Base-by-base conservation (phyloP, 2,888 invertebrate genomes). In the Lasius platythorax region DNA sequence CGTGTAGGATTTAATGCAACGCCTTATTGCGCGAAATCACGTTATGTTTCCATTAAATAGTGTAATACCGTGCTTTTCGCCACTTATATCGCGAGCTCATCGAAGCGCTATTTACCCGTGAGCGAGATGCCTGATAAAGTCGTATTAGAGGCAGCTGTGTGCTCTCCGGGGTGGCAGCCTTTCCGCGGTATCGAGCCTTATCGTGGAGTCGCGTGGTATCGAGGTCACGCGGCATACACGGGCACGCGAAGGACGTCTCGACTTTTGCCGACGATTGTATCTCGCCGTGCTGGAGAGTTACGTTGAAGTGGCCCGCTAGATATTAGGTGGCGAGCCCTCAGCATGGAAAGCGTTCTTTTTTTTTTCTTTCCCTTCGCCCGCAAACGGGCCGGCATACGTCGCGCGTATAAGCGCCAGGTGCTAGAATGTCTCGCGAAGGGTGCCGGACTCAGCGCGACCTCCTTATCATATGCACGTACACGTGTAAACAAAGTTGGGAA, bases 361-460 rank as follows among this genome's bases (percentile, higher is more conserved):
- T 30, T 61, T 28, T 63, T n/a, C 56, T 40, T 87, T 64, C 68
- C 61, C 64, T 81, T 61, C 40, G 12, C 23, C 1, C 23, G 58
- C n/a, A 11, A 63, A 40, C 37, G 53, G n/a, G 53, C 30, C 66
- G 28, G n/a, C 37, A 12, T 30, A 70, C 64, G 30, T 61, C 63
- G 68, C 87, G 87, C 87, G 88, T 88, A 88, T 89, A 89, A 88
- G 81, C 76, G 82, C 85, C 85, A 87, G 89, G 86, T 88, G 86
- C 85, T 91, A 87, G 89, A 86, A 82, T 53, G 78, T 81, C 68
- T 76, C 63, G 67, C 64, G 72, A 76, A 83, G 68, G 50, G 68
- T 58, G 79, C 64, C 68, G 61, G 79, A 23, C 37, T 43, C 23
- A 0, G 23, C 61, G 63, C 50, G 33, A 43, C 2, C 23, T 30